phyloP scores from a whole-genome alignment of 1,140 invertebrate species.

The Adelges cooleyi region DNA sequence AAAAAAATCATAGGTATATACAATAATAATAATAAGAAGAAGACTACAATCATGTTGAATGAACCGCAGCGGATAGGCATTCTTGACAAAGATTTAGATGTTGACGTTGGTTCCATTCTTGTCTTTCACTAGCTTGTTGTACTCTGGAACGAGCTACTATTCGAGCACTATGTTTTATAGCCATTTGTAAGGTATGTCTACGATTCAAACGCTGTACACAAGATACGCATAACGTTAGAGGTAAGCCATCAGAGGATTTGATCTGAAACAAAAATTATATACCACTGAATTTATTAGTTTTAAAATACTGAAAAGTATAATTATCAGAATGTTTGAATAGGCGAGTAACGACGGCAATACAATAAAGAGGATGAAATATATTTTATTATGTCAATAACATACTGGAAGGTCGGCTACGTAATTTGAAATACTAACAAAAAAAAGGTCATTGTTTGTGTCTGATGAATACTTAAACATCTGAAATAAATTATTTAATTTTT shows the following conservation, averaged over 20 bases:
- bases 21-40: conserved; percentile 12
- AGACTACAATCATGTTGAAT: conserved; percentile 23
- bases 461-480: too few species aligned
- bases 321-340: too few species aligned
- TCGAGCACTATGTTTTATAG: not conserved
- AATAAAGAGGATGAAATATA: too few species aligned
- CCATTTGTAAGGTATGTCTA: conserved; percentile 18
- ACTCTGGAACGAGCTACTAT: not conserved
- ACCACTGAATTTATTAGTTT: too few species aligned
- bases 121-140: not conserved
- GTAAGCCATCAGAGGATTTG: conserved; percentile 17
- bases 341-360: too few species aligned
- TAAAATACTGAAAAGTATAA: too few species aligned
- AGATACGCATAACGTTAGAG: conserved; percentile 19
- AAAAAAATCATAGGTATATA: conserved; percentile 17
- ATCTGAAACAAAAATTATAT: conserved; percentile 28
- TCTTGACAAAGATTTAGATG: not conserved
- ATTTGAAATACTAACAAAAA: too few species aligned
- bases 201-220: conserved; percentile 26
- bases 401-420: too few species aligned
- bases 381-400: too few species aligned
- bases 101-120: not conserved
- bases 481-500: too few species aligned
- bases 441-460: too few species aligned
- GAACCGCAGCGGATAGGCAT: not conserved